Base-by-base conservation (phyloP, 64 coral and sea anemone species). In the Montipora cactus region DNA sequence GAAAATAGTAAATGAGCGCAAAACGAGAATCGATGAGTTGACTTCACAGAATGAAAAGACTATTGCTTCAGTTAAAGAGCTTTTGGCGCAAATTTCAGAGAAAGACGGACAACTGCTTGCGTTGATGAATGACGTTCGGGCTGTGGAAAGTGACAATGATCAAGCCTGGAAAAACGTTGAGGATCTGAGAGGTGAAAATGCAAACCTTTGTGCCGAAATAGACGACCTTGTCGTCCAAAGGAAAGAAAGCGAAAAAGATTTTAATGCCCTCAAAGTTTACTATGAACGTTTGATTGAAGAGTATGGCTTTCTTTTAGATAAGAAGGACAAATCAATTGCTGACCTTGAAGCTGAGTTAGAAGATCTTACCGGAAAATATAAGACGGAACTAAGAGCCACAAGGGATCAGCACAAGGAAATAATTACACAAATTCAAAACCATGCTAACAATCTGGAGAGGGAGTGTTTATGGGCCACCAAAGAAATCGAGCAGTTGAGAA, bases 1-100 rank as follows among this genome's bases (percentile, higher is more conserved):
- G 44, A 93, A 67, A 7, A 88, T 93, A 52, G 84, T 88, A 11
- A 74, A 37, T 23, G 92, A 93, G 25, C 72, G 61, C n/a, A 87
- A 87, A 70, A 20, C n/a, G 2, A 93, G 88, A 48, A 79, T 88
- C 14, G 83, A 88, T 22, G 75, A 93, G 16, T 11, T 88, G 85
- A 16, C 71, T 3, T 49, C 44, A 22, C 74, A 93, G 15, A 93
- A 81, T 47, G 92, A 80, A n/a, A 87, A 88, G 9, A 53, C 16
- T 25, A 78, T 21, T 57, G 72, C 7, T 48, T 53, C 88, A 12
- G 23, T 79, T 66, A 44, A 88, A 71, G 53, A 88, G 8, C 18
- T 47, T 2, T n/a, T 57, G 12, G 11, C 74, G 44, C 49, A 76
- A 8, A 44, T 89, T 37, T 21, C 22, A 50, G 6, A 76, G 72